phyloP scores from a whole-genome alignment of 2,113 vertebrate genomes.

The Chionodraco myersi region DNA sequence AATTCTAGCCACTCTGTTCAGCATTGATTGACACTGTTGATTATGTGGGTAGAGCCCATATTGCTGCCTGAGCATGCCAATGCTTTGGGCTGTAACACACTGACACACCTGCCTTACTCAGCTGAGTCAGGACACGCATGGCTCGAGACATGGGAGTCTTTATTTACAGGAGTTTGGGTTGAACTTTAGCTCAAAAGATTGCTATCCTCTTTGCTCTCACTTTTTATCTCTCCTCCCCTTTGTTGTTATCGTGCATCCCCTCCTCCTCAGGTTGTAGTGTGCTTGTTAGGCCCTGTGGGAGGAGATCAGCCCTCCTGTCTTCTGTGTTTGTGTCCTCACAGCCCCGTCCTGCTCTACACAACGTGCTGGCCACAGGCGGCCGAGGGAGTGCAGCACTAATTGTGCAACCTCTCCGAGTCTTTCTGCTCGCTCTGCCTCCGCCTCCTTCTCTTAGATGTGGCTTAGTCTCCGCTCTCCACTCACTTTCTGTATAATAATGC shows the following conservation, averaged over 20 bases:
- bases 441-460: constrained; percentile 45
- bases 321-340: constrained; percentile 54
- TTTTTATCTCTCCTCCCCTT: constrained; percentile 9
- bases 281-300: constrained; percentile 30
- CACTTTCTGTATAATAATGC: constrained; percentile 48
- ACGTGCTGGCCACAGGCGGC: constrained; percentile 41
- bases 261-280: constrained; percentile 35
- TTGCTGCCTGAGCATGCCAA: constrained; percentile 61
- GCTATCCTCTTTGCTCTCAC: constrained; percentile 8
- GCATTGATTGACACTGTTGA: constrained; percentile 43
- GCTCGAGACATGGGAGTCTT: constrained; percentile 49
- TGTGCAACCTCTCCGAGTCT: constrained; percentile 47
- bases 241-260: constrained; percentile 22
- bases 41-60: constrained; percentile 36
- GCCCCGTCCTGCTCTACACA: constrained; percentile 25
- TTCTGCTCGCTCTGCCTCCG: constrained; percentile 8
- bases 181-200: constrained; percentile 25
- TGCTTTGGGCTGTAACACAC: constrained; percentile 49
- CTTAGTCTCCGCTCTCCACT: constrained; percentile 17
- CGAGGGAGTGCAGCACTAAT: constrained; percentile 48
- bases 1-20: constrained; percentile 26
- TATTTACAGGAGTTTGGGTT: constrained; percentile 38
- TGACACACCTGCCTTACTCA: constrained; percentile 74
- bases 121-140: constrained; percentile 56
- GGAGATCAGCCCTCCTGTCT: constrained; percentile 31